Conservation (phyloP, 2,113 vertebrate genomes). For the Brachyistius frenatus region DNA sequence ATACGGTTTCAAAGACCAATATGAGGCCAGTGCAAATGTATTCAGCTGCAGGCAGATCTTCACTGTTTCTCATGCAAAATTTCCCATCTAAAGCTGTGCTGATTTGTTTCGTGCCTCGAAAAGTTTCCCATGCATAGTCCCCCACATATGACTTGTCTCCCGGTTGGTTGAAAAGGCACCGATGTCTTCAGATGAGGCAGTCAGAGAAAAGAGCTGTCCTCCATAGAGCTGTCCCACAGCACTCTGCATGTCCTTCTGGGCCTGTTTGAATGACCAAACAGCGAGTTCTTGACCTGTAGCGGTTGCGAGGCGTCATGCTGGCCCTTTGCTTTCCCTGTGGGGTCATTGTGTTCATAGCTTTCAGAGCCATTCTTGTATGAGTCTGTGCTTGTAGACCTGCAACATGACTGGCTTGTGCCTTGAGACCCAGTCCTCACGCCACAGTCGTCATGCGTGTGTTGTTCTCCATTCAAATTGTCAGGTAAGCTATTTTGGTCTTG, state of each 20-base stretch:
- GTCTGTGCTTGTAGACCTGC: constrained; percentile 18
- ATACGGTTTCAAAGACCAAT: constrained; percentile 26
- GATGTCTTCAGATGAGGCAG: not conserved
- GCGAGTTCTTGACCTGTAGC: not conserved
- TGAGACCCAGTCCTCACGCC: constrained; percentile 30
- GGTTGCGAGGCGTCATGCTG: constrained; percentile 17
- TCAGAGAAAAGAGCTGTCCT: constrained; percentile 70
- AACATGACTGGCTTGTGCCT: not conserved
- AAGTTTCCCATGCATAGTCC: not conserved
- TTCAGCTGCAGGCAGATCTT: constrained; percentile 12
- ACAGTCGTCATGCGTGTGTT: not conserved
- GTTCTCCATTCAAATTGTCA: constrained; percentile 21
- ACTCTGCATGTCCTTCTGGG: constrained; percentile 47
- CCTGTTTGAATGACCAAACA: not conserved
- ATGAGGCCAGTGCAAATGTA: not conserved
- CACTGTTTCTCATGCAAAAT: not conserved
- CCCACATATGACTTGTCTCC: not conserved
- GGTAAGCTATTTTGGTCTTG: constrained; percentile 1
- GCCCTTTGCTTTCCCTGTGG: constrained; percentile 13
- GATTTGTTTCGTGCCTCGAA: not conserved
- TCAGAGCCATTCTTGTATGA: constrained; percentile 5
- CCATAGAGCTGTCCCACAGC: constrained; percentile 64
- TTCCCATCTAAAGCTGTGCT: not conserved
- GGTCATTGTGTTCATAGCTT: constrained; percentile 16
- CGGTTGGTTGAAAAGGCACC: constrained; percentile 19